Conservation (phyloP, 2,888 invertebrate genomes). For the Pachliopta kotzebuea region DNA sequence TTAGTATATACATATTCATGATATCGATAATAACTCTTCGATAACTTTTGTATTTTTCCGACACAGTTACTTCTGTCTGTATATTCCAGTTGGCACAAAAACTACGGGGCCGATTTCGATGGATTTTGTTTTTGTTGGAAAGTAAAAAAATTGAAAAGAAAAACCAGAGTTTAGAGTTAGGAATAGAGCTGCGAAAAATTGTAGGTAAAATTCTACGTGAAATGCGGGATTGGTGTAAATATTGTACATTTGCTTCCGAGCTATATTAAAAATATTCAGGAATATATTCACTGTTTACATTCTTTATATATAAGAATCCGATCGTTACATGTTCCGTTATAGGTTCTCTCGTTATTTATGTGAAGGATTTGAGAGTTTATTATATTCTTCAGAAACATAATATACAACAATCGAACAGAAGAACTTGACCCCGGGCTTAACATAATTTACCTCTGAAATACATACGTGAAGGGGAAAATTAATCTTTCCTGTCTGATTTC, state of each 20-base stretch:
- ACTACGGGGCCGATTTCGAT: constrained; percentile 33
- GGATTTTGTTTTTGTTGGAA: constrained; percentile 33
- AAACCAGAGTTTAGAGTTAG: constrained; percentile 31
- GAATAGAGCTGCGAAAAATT: constrained; percentile 28
- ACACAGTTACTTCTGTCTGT: constrained; percentile 32
- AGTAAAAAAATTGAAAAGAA: constrained; percentile 33
- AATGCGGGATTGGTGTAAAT: constrained; percentile 24
- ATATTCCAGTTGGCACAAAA: constrained; percentile 35
- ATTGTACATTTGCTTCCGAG: constrained; percentile 12
- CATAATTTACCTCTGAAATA: too few relatives aligned
- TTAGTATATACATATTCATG: constrained; percentile 1
- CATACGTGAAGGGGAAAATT: too few relatives aligned
- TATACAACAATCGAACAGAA: too few relatives aligned
- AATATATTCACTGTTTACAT: not conserved
- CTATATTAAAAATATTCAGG: constrained; percentile 8
- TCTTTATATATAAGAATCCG: not conserved
- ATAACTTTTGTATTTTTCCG: constrained; percentile 30
- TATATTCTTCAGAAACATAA: too few relatives aligned
- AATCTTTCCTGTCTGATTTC: too few relatives aligned
- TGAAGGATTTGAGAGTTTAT: too few relatives aligned
- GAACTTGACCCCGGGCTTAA: too few relatives aligned
- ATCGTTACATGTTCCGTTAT: too few relatives aligned
- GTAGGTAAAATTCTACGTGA: constrained; percentile 28
- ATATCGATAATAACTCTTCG: constrained; percentile 27
- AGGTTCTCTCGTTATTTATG: too few relatives aligned